Conservation (phyloP, 1,140 invertebrate genomes). For the Saccostrea echinata region DNA sequence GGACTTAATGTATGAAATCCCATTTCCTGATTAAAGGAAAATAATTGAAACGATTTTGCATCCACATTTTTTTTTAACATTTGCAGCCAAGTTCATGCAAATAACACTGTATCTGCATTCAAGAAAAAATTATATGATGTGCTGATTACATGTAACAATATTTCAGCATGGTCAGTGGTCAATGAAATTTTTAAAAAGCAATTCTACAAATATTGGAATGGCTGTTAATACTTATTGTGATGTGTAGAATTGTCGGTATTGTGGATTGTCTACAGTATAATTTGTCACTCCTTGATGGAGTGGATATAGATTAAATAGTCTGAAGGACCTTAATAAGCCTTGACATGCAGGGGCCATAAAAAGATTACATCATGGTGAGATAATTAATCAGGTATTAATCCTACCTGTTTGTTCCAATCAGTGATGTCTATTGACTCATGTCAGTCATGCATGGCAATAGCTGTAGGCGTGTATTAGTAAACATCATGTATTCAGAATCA, state of each 20-base stretch:
- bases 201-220: too few relatives aligned
- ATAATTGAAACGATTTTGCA: not conserved
- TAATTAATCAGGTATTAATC: not conserved
- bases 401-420: not conserved
- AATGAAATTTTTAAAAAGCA: too few relatives aligned
- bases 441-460: not conserved
- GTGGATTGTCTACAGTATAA: not conserved
- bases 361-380: not conserved
- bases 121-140: too few relatives aligned
- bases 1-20: not conserved
- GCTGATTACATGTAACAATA: too few relatives aligned
- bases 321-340: not conserved
- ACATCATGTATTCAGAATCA: constrained; percentile 13
- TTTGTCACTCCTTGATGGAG: not conserved
- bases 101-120: too few relatives aligned
- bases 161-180: too few relatives aligned
- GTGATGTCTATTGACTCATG: not conserved
- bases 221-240: not conserved
- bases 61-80: too few relatives aligned
- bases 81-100: too few relatives aligned
- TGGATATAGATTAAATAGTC: not conserved
- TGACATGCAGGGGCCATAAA: not conserved
- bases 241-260: not conserved
- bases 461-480: constrained; percentile 18
- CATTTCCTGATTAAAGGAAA: not conserved